A percentile compares a stretch with the other conserved stretches of the same genome.
phyloP scores from a whole-genome alignment of 1,140 invertebrate genomes.

The Drosophila pruinosa region DNA sequence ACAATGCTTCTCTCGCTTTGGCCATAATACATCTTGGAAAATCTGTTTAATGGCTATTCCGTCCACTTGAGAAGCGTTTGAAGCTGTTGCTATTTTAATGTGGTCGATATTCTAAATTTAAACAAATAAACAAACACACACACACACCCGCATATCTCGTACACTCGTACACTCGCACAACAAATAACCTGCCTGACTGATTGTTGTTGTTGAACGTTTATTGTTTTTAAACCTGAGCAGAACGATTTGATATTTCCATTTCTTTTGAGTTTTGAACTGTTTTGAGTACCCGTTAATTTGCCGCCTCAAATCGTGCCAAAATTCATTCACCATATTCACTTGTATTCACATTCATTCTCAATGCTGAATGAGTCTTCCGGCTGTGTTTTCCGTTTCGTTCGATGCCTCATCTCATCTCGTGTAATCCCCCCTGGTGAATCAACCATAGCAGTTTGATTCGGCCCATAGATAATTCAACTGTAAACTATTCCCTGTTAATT shows the following conservation, averaged over 20 bases:
- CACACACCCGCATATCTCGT: background rate
- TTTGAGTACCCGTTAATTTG: constrained; percentile 72
- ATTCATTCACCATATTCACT: constrained; percentile 52
- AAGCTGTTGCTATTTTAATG: constrained; percentile 79
- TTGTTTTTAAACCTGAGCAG: constrained; percentile 72
- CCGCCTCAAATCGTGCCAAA: constrained; percentile 61
- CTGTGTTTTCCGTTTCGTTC: background rate
- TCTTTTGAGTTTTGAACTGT: constrained; percentile 19
- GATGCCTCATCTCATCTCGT: background rate
- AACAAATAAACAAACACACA: constrained; percentile 73
- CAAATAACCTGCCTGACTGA: constrained; percentile 20
- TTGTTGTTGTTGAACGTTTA: constrained; percentile 68
- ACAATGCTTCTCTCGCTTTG: constrained; percentile 41
- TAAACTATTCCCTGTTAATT: constrained; percentile 7
- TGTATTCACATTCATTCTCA: constrained; percentile 20
- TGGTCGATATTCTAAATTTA: constrained; percentile 80
- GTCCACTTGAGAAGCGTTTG: constrained; percentile 74
- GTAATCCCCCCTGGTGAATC: constrained; percentile 5
- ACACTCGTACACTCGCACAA: constrained; percentile 1
- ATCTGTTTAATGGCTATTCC: constrained; percentile 68
- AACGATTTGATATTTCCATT: constrained; percentile 57
- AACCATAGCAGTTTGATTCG: background rate
- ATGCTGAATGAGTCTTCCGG: constrained; percentile 11
- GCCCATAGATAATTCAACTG: background rate
- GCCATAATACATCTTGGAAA: constrained; percentile 74